Base-by-base conservation (phyloP, 2,113 vertebrate genomes). In the Lepus europaeus region DNA sequence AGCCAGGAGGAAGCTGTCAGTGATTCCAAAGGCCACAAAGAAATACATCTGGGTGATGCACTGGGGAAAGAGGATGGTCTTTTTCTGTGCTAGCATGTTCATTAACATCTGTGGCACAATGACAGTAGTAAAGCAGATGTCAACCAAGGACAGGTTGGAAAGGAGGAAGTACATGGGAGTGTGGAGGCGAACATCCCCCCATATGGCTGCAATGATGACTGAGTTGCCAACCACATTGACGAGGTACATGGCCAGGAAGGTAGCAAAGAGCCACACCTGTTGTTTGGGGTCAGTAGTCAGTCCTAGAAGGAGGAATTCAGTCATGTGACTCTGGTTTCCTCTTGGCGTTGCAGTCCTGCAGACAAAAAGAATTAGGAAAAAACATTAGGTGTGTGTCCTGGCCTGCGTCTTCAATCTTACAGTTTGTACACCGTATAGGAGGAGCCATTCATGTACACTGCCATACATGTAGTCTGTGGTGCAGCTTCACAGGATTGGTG, bases 31-130 rank as follows among this genome's bases (percentile, higher is more conserved):
- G 14, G 94, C 73, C 33, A 97, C 87, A 77, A 97, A 97, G 66
- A 97, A 97, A 49, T 96, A 98, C 97, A 97, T 97, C 78, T 97
- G 97, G 1, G 76, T 45, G 33, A 97, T 93, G 16, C 96, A 97
- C 3, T 80, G 88, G 56, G 83, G 36, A 64, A 96, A 94, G 49
- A 72, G 63, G 25, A 96, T 31, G 3, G 45, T 80, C 63, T 96
- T 96, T 39, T 3, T 91, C n/a, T 97, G 64, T 4, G 36, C 93
- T 74, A 95, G 11, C 82, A 96, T 91, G 91, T 91, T 96, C 29
- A 49, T 87, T 45, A 97, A 78, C 92, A 91, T 97, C n/a, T 16
- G 29, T 59, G 96, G 97, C 51, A 96, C 68, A 0, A 95, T 96
- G 83, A 86, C 86, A 1, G 61, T 95, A 19, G 94, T 95, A 33